Conservation (phyloP, 2,888 invertebrate species). For the Julus scandinavius region DNA sequence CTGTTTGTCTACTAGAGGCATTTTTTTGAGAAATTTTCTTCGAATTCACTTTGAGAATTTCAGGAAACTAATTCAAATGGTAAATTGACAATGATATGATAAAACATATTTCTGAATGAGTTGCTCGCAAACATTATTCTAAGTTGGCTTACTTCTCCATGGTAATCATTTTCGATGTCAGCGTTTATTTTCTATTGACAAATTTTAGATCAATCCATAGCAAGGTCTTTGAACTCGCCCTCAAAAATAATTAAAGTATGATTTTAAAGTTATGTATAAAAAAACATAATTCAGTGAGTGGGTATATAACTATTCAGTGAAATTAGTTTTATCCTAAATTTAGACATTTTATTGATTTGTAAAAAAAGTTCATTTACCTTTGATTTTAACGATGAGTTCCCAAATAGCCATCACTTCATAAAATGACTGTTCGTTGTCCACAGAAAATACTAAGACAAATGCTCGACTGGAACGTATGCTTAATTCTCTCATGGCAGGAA, state of each 20-base stretch:
- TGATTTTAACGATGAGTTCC: slow-evolving; percentile 60
- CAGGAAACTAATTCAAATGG: neutral
- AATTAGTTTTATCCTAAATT: neutral
- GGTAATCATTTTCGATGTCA: neutral
- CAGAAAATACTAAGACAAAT: slow-evolving; percentile 62
- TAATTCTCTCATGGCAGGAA: slow-evolving; percentile 62
- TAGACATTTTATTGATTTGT: neutral
- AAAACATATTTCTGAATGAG: neutral
- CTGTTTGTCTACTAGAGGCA: too few relatives aligned
- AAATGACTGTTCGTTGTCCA: slow-evolving; percentile 61
- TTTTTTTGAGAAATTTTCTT: too few relatives aligned
- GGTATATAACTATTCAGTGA: too few relatives aligned
- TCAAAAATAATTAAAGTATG: neutral
- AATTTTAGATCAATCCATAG: neutral
- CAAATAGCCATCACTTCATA: slow-evolving; percentile 60
- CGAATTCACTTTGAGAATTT: neutral
- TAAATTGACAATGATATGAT: neutral
- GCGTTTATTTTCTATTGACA: neutral
- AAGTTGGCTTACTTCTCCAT: neutral
- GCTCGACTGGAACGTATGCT: slow-evolving; percentile 61
- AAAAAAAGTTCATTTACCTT: slow-evolving; percentile 59
- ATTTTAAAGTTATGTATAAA: neutral
- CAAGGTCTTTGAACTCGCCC: neutral
- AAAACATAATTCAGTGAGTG: too few relatives aligned
- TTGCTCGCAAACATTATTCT: neutral